Conservation (phyloP, 1,140 invertebrate genomes). For the Drosophila elegans region DNA sequence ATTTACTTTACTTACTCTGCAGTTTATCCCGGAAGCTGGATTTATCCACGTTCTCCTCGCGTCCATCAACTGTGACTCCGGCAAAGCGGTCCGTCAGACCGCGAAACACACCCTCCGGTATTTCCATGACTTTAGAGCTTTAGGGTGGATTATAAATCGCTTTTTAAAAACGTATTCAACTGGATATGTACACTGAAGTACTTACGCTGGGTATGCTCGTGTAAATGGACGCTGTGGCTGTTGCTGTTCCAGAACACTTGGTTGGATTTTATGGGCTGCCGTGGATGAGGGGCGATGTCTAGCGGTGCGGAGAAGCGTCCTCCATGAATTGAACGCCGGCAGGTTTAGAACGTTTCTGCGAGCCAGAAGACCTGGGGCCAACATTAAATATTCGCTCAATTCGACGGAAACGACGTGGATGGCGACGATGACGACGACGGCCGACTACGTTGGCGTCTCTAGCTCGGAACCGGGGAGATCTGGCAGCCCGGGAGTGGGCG, state of each 20-base stretch:
- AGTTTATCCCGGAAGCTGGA: constrained; percentile 86
- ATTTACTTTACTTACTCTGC: constrained; percentile 85
- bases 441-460: constrained; percentile 25
- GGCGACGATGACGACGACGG: constrained; percentile 9
- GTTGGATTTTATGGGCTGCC: not conserved
- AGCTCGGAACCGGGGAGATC: constrained; percentile 16
- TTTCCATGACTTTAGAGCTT: constrained; percentile 58
- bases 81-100: constrained; percentile 89
- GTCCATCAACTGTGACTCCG: constrained; percentile 88
- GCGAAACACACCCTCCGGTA: constrained; percentile 84
- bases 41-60: constrained; percentile 85
- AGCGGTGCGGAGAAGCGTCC: constrained; percentile 14
- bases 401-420: constrained; percentile 9
- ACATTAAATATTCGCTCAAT: constrained; percentile 66
- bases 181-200: not conserved
- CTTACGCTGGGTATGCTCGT: not conserved
- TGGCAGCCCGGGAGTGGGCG: not conserved
- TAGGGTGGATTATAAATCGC: not conserved
- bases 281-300: constrained; percentile 14
- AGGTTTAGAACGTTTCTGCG: constrained; percentile 37
- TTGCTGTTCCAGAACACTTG: not conserved
- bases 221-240: not conserved
- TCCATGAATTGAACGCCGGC: constrained; percentile 54
- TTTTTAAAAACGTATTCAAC: not conserved
- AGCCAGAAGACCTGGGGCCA: constrained; percentile 49